A percentile compares a stretch with the other conserved stretches of the same genome.
Evolutionary conservation across 2,888 invertebrate species (phyloP).

Genomic region (Scaptomyza reducta): DNA sequence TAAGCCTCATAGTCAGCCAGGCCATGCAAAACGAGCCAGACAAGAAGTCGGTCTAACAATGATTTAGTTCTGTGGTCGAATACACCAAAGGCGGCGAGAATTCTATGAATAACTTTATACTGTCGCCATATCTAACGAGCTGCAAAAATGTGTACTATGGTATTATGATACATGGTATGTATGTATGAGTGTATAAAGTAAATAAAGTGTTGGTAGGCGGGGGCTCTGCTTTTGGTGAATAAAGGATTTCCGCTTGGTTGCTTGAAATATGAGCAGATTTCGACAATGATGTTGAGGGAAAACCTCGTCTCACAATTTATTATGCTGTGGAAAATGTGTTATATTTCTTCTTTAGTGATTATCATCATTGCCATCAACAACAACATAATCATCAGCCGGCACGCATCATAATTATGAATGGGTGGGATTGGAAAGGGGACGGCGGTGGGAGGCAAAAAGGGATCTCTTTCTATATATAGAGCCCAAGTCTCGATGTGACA

Average conservation of each 20-base stretch:
- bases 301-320: conserved; percentile 58
- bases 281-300: conserved; percentile 54
- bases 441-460: neutral
- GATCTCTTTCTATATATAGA: conserved; percentile 47
- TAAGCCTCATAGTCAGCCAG: conserved; percentile 23
- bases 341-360: conserved; percentile 46
- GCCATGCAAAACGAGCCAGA: conserved; percentile 11
- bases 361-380: conserved; percentile 28
- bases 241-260: conserved; percentile 79
- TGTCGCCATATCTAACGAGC: conserved; percentile 79
- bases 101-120: conserved; percentile 55
- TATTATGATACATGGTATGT: conserved; percentile 23
- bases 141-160: conserved; percentile 65
- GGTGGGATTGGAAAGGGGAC: neutral
- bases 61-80: conserved; percentile 50
- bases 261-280: conserved; percentile 77
- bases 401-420: conserved; percentile 49
- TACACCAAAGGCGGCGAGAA: conserved; percentile 14
- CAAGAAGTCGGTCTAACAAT: conserved; percentile 52
- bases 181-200: neutral
- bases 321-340: conserved; percentile 68
- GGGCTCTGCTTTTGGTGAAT: conserved; percentile 25
- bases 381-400: conserved; percentile 41
- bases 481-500: conserved; percentile 53
- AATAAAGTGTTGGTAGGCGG: conserved; percentile 2